Percentiles rank a stretch among this genome's conserved stretches.
Evolutionary conservation across 1,140 invertebrate species (phyloP).

Genomic region (Coptotermes formosanus): DNA sequence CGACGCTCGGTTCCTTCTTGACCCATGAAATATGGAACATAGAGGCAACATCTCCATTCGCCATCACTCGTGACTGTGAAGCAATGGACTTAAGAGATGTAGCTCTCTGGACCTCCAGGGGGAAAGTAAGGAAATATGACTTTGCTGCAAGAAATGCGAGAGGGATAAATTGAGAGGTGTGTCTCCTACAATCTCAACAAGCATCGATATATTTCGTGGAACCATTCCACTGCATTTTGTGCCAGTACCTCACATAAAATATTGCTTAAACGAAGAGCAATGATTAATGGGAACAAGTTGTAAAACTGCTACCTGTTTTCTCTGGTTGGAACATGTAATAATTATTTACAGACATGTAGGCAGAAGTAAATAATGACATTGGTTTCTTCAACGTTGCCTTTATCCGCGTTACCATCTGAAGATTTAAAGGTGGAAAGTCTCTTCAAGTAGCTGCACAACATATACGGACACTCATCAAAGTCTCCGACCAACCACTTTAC

Average conservation of each 20-base stretch:
- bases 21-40: conserved; percentile 9
- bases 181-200: conserved; percentile 21
- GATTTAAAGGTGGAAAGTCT: conserved; percentile 3
- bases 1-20: background rate
- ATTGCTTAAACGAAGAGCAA: background rate
- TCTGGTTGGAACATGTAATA: conserved; percentile 5
- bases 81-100: background rate
- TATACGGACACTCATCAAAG: background rate
- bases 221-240: background rate
- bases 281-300: conserved; percentile 23
- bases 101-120: background rate
- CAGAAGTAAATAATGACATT: background rate
- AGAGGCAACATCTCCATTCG: background rate
- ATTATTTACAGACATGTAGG: background rate
- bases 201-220: conserved; percentile 20
- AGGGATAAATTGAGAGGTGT: conserved; percentile 20
- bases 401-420: background rate
- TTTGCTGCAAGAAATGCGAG: background rate
- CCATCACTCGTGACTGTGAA: background rate
- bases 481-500: background rate
- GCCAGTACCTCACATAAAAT: background rate
- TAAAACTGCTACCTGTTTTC: conserved; percentile 29
- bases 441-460: background rate
- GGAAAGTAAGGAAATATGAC: background rate
- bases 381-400: background rate